Evolutionary conservation across 2,797 vertebrate genomes (phyloP).

Genomic region (Molossus alvarezi): DNA sequence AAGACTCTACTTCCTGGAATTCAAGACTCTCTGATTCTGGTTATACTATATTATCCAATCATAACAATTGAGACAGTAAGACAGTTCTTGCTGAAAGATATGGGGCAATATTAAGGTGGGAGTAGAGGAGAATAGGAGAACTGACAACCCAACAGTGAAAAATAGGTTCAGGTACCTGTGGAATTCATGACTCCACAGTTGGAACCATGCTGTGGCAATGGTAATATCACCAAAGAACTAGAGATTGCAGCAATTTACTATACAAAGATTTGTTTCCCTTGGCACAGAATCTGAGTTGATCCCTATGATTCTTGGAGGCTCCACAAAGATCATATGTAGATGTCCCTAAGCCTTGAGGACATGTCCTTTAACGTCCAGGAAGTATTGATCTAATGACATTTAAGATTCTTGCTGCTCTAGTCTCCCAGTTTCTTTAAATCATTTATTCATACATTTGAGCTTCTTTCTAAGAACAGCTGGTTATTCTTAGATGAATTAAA

Average conservation of each 20-base stretch:
- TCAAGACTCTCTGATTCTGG: conserved; percentile 53
- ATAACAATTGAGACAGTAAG: background rate
- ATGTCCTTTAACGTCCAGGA: conserved; percentile 52
- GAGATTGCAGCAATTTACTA: conserved; percentile 60
- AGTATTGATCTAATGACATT: conserved; percentile 16
- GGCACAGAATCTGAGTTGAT: conserved; percentile 17
- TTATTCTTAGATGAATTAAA: conserved; percentile 73
- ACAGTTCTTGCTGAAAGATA: conserved; percentile 60
- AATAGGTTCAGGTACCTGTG: background rate
- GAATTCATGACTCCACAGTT: background rate
- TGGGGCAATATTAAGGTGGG: background rate
- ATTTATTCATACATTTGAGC: conserved; percentile 56
- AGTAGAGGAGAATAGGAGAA: background rate
- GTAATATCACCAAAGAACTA: background rate
- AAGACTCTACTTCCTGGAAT: conserved; percentile 43
- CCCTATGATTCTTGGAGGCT: conserved; percentile 1
- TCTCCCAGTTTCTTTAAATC: conserved; percentile 67
- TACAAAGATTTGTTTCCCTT: conserved; percentile 55
- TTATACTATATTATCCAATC: conserved; percentile 28
- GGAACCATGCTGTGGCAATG: background rate
- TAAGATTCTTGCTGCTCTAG: conserved; percentile 54
- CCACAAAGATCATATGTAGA: conserved; percentile 4
- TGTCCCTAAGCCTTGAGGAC: conserved; percentile 19
- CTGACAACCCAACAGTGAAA: conserved; percentile 42
- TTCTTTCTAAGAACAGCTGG: conserved; percentile 69